These are phyloP conservation scores for Augiades crinisus DNA, from an alignment of 2,888 invertebrate species.

Conservation along the genomic window DNA sequence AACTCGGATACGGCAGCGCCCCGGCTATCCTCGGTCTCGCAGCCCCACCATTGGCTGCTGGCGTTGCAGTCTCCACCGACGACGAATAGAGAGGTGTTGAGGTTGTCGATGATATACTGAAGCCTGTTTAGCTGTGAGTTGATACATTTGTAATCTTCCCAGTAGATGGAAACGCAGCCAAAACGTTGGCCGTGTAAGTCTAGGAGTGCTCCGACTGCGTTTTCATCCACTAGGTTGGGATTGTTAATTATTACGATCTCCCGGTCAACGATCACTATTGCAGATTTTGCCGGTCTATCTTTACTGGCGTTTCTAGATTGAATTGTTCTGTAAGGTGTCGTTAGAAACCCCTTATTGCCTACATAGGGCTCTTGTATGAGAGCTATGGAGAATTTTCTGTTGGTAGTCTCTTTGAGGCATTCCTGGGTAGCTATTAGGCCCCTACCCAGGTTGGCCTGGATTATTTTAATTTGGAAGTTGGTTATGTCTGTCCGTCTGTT, in stretches of 20 bases:
- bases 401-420: not conserved
- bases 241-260: not conserved
- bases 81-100: too few species aligned
- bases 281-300: not conserved
- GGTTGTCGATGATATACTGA: not conserved
- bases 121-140: not conserved
- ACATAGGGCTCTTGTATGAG: not conserved
- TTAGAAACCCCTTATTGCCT: not conserved
- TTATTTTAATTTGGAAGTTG: too few species aligned
- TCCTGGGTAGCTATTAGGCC: not conserved
- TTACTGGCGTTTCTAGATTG: not conserved
- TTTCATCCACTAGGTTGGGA: not conserved
- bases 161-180: not conserved
- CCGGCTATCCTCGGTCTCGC: not conserved
- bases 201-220: not conserved
- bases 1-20: not conserved
- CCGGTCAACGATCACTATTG: not conserved
- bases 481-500: too few species aligned
- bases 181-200: not conserved
- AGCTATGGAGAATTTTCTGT: not conserved
- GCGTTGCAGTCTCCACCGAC: not conserved
- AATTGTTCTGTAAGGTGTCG: not conserved
- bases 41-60: not conserved
- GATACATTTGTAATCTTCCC: not conserved
- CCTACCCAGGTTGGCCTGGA: not conserved